Conservation (phyloP, 2,113 vertebrate genomes). For the Nothobranchius kuhntae region DNA sequence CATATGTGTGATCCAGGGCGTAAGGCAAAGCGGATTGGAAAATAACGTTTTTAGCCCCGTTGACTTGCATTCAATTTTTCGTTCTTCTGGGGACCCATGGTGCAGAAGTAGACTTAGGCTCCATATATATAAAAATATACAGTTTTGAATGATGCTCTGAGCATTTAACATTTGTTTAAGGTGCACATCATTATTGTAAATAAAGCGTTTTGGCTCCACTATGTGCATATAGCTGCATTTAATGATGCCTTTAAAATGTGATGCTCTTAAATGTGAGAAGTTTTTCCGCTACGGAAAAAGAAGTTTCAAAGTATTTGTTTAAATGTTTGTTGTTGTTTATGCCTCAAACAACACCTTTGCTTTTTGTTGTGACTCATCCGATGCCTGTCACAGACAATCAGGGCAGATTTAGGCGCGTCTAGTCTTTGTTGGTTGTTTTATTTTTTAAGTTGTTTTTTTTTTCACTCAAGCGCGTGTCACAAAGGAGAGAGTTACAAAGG, state of each 20-base stretch:
- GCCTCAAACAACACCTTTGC: constrained; percentile 20
- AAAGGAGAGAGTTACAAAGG: constrained; percentile 1
- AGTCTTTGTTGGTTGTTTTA: background rate
- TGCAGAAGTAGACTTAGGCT: no score
- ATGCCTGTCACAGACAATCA: constrained; percentile 25
- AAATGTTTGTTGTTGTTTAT: constrained; percentile 2
- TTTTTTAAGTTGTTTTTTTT: background rate
- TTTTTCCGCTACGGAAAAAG: background rate
- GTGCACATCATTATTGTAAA: background rate
- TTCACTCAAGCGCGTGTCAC: background rate
- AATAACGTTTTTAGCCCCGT: no score
- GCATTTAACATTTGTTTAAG: background rate
- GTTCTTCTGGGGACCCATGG: no score
- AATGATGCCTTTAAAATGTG: background rate
- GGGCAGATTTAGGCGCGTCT: constrained; percentile 6
- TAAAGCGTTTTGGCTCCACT: background rate
- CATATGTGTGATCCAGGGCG: no score
- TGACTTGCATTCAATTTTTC: no score
- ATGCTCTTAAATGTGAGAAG: background rate
- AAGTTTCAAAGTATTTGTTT: background rate
- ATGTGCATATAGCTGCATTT: background rate
- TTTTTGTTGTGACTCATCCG: constrained; percentile 25
- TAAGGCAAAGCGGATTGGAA: no score
- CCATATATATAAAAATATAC: no score
- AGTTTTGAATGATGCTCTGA: no score